Evolutionary conservation across 2,888 invertebrate species (phyloP), one percentile per base, ranked within the genome.

Genomic region (Didymodactylos carnosus): DNA sequence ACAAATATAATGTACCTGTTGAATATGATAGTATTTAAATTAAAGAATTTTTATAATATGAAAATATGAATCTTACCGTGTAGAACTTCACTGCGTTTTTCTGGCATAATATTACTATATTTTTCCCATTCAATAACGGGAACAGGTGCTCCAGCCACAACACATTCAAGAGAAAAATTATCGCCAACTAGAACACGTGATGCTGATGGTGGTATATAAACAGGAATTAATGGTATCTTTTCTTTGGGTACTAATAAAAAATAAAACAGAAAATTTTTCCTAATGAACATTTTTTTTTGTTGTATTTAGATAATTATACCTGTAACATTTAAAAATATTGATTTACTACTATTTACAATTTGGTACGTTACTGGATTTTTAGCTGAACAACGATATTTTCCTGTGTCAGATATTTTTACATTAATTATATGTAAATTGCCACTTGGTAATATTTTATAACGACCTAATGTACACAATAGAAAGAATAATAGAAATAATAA

Each of bases 91-190:
- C 70, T 73, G n/a, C 78, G 75, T 7, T 71, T 76, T 39, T 76
- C 76, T 4, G 78, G 78, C n/a, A 79, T 72, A 16, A 76, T 53
- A 11, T 79, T 80, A 16, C 91, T 91, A 78, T 86, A 85, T 82
- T 93, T 93, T 7, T 90, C 85, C 94, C 94, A 94, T 0, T 88
- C 87, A 77, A 94, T 91, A 1, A 91, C 91, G 0, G 94, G 94
- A 5, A 91, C 91, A 0, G 94, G 94, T 83, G 92, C 93, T 0
- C 94, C 94, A 81, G 92, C 92, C 19, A 93, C 90, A 82, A 92
- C 92, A 80, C 94, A 94, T 80, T 94, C 93, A 77, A 94, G 83
- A 80, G 93, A 91, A 89, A 93, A 92, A 79, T 94, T 92, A 80
- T 92, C 76, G 14, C 80, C 80, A n/a, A 77, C 75, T 35, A 75